These are phyloP conservation scores for Noctua janthe DNA, from an alignment of 2,888 invertebrate species.

Conservation along the genomic window DNA sequence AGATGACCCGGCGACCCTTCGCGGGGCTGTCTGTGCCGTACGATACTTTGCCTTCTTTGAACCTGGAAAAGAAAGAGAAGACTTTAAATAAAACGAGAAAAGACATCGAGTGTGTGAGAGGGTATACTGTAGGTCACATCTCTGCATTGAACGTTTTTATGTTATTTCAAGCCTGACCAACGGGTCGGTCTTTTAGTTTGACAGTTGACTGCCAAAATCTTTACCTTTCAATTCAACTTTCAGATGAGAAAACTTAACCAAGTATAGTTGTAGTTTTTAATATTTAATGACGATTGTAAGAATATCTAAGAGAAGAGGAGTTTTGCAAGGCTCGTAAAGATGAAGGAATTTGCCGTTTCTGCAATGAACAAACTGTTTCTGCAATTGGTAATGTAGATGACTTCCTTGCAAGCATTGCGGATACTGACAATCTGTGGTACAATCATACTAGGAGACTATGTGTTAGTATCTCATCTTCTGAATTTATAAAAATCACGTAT, in stretches of 20 bases:
- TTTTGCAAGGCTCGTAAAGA: background rate
- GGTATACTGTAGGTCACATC: background rate
- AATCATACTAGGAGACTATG: background rate
- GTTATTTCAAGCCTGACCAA: background rate
- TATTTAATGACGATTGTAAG: background rate
- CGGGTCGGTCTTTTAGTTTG: background rate
- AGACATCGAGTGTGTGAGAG: background rate
- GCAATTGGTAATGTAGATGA: background rate
- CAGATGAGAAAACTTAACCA: background rate
- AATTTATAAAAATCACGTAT: background rate
- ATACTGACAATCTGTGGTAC: slow-evolving; percentile 9
- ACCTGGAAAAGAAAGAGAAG: slow-evolving; percentile 73
- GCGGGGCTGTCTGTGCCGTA: slow-evolving; percentile 86
- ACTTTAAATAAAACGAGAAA: slow-evolving; percentile 3
- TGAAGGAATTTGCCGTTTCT: background rate
- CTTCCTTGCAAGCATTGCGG: background rate
- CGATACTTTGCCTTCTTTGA: slow-evolving; percentile 85
- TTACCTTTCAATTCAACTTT: background rate
- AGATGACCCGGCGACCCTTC: slow-evolving; percentile 90
- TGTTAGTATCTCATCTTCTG: background rate
- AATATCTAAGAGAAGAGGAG: background rate
- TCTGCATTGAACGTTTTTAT: background rate
- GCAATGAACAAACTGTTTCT: slow-evolving; percentile 1
- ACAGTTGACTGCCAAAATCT: background rate
- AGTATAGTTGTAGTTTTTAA: background rate